These are phyloP conservation scores for Sinocyclocheilus grahami DNA, from an alignment of 2,113 vertebrate genomes.

Conservation along the genomic window DNA sequence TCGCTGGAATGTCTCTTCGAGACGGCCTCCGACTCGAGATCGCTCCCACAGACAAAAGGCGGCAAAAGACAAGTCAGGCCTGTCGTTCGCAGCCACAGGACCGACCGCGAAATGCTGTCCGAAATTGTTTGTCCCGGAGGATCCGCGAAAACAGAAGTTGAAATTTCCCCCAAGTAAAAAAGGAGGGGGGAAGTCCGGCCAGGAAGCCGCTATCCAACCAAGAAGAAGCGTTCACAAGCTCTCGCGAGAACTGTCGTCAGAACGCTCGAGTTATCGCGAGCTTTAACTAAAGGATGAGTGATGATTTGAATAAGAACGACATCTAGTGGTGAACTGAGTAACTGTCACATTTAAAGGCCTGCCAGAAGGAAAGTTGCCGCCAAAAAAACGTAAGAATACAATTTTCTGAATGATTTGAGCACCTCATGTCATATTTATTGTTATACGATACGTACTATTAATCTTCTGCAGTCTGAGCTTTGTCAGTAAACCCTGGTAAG, in stretches of 20 bases:
- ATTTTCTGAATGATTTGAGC: not conserved
- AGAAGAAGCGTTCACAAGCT: conserved; percentile 44
- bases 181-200: conserved; percentile 47
- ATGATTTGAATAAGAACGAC: conserved; percentile 8
- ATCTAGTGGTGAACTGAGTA: conserved; percentile 44
- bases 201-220: conserved; percentile 60
- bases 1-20: conserved; percentile 21
- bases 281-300: not conserved
- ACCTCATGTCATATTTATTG: not conserved
- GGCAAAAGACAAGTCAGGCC: conserved; percentile 9
- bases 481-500: not conserved
- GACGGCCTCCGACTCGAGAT: conserved; percentile 9
- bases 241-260: conserved; percentile 53
- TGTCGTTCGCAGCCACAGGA: not conserved
- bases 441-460: not conserved
- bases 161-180: conserved; percentile 36
- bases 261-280: conserved; percentile 12
- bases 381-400: not conserved
- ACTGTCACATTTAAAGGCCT: not conserved
- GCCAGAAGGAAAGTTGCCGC: not conserved
- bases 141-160: conserved; percentile 27
- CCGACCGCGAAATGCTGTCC: not conserved
- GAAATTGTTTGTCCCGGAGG: not conserved
- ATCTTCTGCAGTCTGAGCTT: not conserved
- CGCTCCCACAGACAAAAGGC: conserved; percentile 6